These are phyloP conservation scores for Mesoclemmys tuberculata DNA, from an alignment of 2,113 vertebrate genomes.

Conservation along the genomic window DNA sequence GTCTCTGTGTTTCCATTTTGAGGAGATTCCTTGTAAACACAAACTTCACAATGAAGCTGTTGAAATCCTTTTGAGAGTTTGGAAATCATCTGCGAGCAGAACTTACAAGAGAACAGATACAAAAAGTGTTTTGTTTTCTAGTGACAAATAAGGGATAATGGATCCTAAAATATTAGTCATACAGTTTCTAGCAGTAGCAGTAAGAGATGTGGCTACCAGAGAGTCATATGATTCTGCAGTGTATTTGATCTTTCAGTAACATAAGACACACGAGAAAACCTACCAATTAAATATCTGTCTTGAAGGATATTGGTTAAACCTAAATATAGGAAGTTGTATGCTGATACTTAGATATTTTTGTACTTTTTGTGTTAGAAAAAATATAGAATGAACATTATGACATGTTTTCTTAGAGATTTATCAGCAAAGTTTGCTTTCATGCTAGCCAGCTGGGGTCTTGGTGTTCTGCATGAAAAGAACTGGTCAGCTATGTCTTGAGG, in stretches of 20 bases:
- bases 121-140: conserved; percentile 33
- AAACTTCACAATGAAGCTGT: conserved; percentile 39
- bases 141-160: conserved; percentile 24
- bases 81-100: conserved; percentile 55
- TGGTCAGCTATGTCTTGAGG: conserved; percentile 71
- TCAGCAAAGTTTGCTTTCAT: conserved; percentile 62
- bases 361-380: conserved; percentile 41
- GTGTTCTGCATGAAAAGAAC: conserved; percentile 71
- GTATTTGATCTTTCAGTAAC: conserved; percentile 47
- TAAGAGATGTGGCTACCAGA: conserved; percentile 28
- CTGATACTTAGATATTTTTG: conserved; percentile 46
- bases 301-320: conserved; percentile 28
- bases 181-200: conserved; percentile 21
- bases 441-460: conserved; percentile 68
- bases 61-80: conserved; percentile 44
- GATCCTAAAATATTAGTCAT: conserved; percentile 33
- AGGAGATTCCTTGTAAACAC: conserved; percentile 40
- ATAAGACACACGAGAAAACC: conserved; percentile 44
- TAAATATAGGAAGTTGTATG: conserved; percentile 25
- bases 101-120: conserved; percentile 22
- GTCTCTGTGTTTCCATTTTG: background rate
- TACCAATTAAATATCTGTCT: conserved; percentile 62
- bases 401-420: conserved; percentile 69
- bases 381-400: conserved; percentile 58
- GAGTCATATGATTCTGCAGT: conserved; percentile 28